Evolutionary conservation across 2,888 invertebrate genomes (phyloP).

Genomic region (Elysia crispata): DNA sequence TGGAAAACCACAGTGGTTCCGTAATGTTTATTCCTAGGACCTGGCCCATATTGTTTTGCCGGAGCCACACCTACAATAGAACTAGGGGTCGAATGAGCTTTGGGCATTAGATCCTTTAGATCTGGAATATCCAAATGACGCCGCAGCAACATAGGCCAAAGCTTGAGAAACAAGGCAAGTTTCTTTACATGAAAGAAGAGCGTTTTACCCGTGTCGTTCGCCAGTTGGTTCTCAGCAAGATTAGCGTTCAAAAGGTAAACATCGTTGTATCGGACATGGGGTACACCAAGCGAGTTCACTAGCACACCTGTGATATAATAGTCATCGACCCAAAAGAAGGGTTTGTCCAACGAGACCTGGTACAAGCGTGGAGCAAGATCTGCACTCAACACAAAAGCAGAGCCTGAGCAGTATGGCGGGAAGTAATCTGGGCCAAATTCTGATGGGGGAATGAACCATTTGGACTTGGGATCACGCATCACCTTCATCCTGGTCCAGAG

Average conservation of each 20-base stretch:
- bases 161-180: slow-evolving; percentile 64
- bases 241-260: slow-evolving; percentile 70
- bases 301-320: slow-evolving; percentile 90
- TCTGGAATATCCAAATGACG: slow-evolving; percentile 29
- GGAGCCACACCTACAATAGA: too few relatives aligned
- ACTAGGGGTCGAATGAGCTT: not conserved
- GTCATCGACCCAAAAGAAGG: slow-evolving; percentile 95
- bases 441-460: slow-evolving; percentile 77
- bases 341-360: slow-evolving; percentile 81
- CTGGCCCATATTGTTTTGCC: too few relatives aligned
- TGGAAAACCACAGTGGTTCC: too few relatives aligned
- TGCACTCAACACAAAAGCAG: slow-evolving; percentile 81
- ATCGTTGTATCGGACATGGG: slow-evolving; percentile 68
- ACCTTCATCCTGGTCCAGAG: slow-evolving; percentile 76
- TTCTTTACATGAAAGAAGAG: slow-evolving; percentile 74
- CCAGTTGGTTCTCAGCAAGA: slow-evolving; percentile 65
- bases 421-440: slow-evolving; percentile 77
- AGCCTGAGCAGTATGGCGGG: slow-evolving; percentile 78
- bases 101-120: not conserved
- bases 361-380: slow-evolving; percentile 82
- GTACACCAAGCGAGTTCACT: slow-evolving; percentile 65
- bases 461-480: slow-evolving; percentile 76
- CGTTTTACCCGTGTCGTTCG: slow-evolving; percentile 64
- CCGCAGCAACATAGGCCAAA: slow-evolving; percentile 65
- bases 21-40: too few relatives aligned